A percentile compares a stretch with the other conserved stretches of the same genome.
Conservation (phyloP, 2,113 vertebrate species). For the Pao palembangensis region DNA sequence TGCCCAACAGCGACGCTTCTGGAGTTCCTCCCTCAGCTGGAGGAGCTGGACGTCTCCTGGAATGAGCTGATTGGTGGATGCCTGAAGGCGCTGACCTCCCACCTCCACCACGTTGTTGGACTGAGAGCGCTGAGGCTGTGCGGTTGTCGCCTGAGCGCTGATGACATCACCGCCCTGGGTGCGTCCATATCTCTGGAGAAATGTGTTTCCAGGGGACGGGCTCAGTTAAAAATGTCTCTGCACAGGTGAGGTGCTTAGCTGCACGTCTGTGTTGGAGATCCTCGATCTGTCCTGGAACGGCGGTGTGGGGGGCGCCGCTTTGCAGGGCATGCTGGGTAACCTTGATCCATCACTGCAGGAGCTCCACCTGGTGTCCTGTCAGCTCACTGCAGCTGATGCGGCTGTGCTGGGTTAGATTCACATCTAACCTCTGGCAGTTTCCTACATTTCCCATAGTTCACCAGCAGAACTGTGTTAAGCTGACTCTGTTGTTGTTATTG, state of each 20-base stretch:
- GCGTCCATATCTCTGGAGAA: conserved; percentile 1
- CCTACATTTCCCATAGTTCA: conserved; percentile 21
- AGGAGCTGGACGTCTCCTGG: conserved; percentile 87
- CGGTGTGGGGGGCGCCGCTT: conserved; percentile 75
- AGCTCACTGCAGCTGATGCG: conserved; percentile 77
- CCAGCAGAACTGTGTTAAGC: background rate
- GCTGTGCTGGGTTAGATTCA: conserved; percentile 79
- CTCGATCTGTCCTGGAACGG: conserved; percentile 89
- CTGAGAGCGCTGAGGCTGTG: conserved; percentile 78
- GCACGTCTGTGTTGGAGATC: conserved; percentile 75
- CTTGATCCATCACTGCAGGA: conserved; percentile 68
- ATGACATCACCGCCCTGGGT: conserved; percentile 81
- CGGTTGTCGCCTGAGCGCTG: conserved; percentile 77
- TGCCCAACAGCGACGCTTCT: conserved; percentile 70
- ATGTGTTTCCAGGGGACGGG: too few species aligned
- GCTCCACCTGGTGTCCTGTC: conserved; percentile 81
- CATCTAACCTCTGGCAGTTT: background rate
- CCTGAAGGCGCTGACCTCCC: conserved; percentile 71
- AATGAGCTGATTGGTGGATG: conserved; percentile 80
- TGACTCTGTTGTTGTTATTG: background rate
- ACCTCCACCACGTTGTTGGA: conserved; percentile 72
- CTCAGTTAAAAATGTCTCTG: too few species aligned
- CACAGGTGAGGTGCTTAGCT: conserved; percentile 76
- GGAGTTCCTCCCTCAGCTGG: conserved; percentile 76
- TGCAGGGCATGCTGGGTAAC: conserved; percentile 75